phyloP scores from a whole-genome alignment of 2,113 vertebrate genomes.

The Porphyrio hochstetteri region DNA sequence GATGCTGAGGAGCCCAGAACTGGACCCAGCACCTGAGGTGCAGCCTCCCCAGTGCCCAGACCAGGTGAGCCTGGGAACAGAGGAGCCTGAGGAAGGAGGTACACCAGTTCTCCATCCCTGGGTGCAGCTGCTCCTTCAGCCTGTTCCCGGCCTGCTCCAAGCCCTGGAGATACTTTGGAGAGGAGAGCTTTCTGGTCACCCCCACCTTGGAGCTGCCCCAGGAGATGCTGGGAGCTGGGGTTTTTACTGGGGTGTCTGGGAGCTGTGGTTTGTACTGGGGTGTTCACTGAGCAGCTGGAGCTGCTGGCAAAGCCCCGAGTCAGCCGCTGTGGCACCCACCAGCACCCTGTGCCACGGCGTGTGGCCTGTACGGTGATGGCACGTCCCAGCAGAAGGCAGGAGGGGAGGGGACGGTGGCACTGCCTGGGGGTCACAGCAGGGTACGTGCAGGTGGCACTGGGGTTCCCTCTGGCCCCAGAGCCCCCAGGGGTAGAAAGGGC shows the following conservation, averaged over 20 bases:
- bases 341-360: not conserved
- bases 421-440: not conserved
- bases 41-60: no score
- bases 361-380: not conserved
- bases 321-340: not conserved
- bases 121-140: not conserved
- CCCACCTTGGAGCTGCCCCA: not conserved
- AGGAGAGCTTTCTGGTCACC: no score
- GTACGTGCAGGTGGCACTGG: fast-evolving
- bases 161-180: not conserved
- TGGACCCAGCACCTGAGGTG: no score
- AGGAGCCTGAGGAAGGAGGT: fast-evolving
- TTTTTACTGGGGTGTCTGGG: no score
- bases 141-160: not conserved
- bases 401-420: not conserved
- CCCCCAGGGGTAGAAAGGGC: not conserved
- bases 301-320: not conserved
- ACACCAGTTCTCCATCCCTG: not conserved
- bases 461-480: no score
- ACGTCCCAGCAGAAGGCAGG: not conserved
- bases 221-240: no score
- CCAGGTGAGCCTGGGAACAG: not conserved
- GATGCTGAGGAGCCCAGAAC: no score
- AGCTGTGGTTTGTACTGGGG: no score
- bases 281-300: no score